Evolutionary conservation across 2,888 invertebrate species (phyloP).

Genomic region (Agonopterix subpropinquella): DNA sequence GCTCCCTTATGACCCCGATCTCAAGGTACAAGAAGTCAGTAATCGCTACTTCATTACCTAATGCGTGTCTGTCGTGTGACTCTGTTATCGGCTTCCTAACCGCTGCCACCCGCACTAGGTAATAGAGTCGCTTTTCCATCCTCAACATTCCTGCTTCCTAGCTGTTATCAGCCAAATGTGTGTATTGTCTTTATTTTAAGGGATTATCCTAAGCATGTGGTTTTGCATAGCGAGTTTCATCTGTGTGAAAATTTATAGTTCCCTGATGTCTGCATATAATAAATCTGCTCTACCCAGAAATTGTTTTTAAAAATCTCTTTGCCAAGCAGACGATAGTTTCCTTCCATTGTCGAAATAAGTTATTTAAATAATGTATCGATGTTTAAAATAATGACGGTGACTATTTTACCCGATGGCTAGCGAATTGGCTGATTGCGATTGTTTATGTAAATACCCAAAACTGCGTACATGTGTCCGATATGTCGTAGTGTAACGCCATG

Average conservation of each 20-base stretch:
- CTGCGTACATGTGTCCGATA: neutral
- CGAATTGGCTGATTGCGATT: constrained; percentile 2
- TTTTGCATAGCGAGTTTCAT: neutral
- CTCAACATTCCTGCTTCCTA: constrained; percentile 5
- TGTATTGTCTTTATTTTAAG: neutral
- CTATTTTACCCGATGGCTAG: neutral
- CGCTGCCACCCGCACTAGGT: constrained; percentile 51
- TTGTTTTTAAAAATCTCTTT: too few species aligned
- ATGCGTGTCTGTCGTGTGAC: constrained; percentile 57
- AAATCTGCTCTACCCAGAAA: too few species aligned
- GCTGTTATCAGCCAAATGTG: neutral
- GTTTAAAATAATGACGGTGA: too few species aligned
- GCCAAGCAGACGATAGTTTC: too few species aligned
- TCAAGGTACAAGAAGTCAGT: constrained; percentile 90
- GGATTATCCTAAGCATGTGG: neutral
- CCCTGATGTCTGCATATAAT: too few species aligned
- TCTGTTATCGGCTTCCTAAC: constrained; percentile 35
- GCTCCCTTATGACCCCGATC: constrained; percentile 93
- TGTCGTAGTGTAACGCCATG: neutral
- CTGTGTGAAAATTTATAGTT: neutral
- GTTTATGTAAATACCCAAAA: neutral
- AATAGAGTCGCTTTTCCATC: constrained; percentile 41
- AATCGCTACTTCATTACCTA: constrained; percentile 63
- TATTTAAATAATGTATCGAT: neutral
- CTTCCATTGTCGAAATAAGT: too few species aligned